phyloP scores from a whole-genome alignment of 2,888 invertebrate genomes.

The Abrostola triplasia region DNA sequence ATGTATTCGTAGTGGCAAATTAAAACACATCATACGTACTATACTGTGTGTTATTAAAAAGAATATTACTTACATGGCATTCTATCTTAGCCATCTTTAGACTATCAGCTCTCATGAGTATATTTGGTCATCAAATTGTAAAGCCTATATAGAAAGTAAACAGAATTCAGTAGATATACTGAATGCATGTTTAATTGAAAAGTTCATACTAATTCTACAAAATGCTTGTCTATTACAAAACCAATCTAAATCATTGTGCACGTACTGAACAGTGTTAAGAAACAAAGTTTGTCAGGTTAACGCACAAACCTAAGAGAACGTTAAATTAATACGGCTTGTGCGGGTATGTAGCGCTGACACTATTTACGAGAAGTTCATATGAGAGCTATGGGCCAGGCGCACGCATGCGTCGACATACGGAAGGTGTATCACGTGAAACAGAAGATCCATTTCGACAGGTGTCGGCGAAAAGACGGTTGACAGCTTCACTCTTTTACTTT shows the following conservation, averaged over 20 bases:
- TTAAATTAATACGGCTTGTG: slow-evolving; percentile 37
- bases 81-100: too few species aligned
- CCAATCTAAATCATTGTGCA: neutral
- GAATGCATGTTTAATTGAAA: neutral
- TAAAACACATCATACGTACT: too few species aligned
- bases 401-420: slow-evolving; percentile 21
- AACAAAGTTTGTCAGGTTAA: slow-evolving; percentile 27
- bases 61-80: too few species aligned
- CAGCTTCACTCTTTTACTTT: too few species aligned
- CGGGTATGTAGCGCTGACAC: slow-evolving; percentile 53
- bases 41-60: too few species aligned
- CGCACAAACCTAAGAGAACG: slow-evolving; percentile 28
- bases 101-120: too few species aligned
- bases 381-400: slow-evolving; percentile 44
- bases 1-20: too few species aligned
- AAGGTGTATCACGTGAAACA: neutral
- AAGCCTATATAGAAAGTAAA: too few species aligned
- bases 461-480: too few species aligned
- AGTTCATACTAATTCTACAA: neutral
- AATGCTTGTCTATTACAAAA: slow-evolving; percentile 14
- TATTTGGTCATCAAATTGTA: too few species aligned
- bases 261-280: slow-evolving; percentile 11
- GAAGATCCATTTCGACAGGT: slow-evolving; percentile 11
- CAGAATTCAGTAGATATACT: too few species aligned
- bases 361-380: slow-evolving; percentile 44